These are phyloP conservation scores for Anomalospiza imberbis DNA, from an alignment of 2,797 vertebrate species.

Conservation along the genomic window DNA sequence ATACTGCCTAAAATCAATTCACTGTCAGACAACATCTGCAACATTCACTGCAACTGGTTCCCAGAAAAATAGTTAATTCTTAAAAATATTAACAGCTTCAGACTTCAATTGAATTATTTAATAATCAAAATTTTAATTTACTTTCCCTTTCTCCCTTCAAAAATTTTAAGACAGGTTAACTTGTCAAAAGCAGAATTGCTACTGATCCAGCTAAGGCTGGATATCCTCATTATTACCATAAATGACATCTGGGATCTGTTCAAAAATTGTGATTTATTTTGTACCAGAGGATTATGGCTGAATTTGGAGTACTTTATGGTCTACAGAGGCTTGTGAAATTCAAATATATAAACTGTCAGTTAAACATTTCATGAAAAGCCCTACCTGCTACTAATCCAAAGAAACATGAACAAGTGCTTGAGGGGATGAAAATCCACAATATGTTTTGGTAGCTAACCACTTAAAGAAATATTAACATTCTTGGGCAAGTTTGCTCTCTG, in stretches of 20 bases:
- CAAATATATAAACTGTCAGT: conserved; percentile 75
- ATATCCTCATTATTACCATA: conserved; percentile 66
- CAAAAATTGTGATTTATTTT: conserved; percentile 67
- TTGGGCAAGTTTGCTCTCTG: conserved; percentile 15
- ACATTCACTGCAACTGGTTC: conserved; percentile 2
- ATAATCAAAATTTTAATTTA: conserved; percentile 51
- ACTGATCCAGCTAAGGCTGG: conserved; percentile 48
- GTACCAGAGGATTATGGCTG: conserved; percentile 67
- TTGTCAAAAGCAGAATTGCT: conserved; percentile 32
- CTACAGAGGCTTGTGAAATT: conserved; percentile 73
- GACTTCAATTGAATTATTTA: conserved; percentile 40
- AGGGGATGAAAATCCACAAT: conserved; percentile 67
- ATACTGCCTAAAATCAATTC: conserved; percentile 42
- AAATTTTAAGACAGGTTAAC: conserved; percentile 32
- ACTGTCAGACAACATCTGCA: conserved; percentile 24
- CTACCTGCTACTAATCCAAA: conserved; percentile 69
- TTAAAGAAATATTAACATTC: conserved; percentile 72
- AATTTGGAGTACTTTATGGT: conserved; percentile 69
- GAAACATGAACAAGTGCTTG: conserved; percentile 67
- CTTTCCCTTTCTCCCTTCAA: neutral
- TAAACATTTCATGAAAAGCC: conserved; percentile 69
- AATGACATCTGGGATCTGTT: conserved; percentile 72
- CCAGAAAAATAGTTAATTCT: conserved; percentile 46
- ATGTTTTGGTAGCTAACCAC: conserved; percentile 64
- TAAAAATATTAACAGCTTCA: conserved; percentile 48